Percentiles rank a stretch among this genome's conserved stretches.
phyloP scores from a whole-genome alignment of 2,113 vertebrate genomes.

The Petrocephalus zakoni region DNA sequence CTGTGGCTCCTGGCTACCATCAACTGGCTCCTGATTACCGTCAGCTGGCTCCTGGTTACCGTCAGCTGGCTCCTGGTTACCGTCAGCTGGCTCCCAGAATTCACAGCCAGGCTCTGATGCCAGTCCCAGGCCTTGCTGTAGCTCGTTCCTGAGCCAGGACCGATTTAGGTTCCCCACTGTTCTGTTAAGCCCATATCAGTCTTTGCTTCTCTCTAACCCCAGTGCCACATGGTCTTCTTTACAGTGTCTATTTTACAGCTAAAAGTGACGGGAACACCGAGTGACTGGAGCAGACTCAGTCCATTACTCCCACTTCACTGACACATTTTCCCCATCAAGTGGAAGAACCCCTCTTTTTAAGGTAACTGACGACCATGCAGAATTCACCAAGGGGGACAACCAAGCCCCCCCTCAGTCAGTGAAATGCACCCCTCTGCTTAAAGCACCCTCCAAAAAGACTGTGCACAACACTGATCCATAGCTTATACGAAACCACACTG shows the following conservation, averaged over 20 bases:
- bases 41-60: not conserved
- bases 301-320: not conserved
- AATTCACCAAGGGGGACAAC: not conserved
- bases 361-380: not conserved
- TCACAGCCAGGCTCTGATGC: not conserved
- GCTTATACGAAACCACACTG: not conserved
- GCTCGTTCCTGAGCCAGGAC: not conserved
- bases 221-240: not conserved
- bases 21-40: not conserved
- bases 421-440: not conserved
- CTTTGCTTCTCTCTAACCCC: not conserved
- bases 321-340: not conserved
- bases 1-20: not conserved
- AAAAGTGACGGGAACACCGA: not conserved
- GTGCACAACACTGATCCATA: not conserved
- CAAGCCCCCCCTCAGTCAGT: not conserved
- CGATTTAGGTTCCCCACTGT: not conserved
- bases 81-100: not conserved
- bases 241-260: not conserved
- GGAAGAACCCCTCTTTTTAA: not conserved
- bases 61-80: not conserved
- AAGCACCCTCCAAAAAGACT: not conserved
- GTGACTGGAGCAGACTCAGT: not conserved
- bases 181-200: not conserved
- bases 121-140: not conserved